Percentiles rank a stretch among this genome's conserved stretches.
These are phyloP conservation scores for Drosophila atripex DNA, from an alignment of 2,888 invertebrate genomes.

Conservation along the genomic window DNA sequence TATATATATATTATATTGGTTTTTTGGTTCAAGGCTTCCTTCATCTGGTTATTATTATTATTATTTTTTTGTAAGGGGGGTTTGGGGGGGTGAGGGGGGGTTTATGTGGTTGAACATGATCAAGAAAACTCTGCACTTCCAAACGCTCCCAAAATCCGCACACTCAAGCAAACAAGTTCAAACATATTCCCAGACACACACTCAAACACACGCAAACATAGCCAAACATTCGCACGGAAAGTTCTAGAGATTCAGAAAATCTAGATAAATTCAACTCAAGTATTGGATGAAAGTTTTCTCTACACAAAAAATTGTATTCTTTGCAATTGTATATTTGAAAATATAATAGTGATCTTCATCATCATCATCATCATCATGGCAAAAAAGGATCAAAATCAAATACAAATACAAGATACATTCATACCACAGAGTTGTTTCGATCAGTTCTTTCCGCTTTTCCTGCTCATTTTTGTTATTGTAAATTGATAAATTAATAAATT, in stretches of 20 bases:
- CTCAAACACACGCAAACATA: slow-evolving; percentile 20
- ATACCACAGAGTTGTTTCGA: slow-evolving; percentile 81
- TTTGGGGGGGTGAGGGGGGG: slow-evolving; percentile 24
- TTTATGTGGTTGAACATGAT: slow-evolving; percentile 78
- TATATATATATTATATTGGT: neutral
- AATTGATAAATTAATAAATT: neutral
- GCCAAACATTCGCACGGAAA: slow-evolving; percentile 15
- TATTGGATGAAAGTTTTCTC: slow-evolving; percentile 10
- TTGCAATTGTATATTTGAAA: neutral
- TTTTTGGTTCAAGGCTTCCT: slow-evolving; percentile 15
- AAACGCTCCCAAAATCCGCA: slow-evolving; percentile 21
- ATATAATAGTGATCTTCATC: slow-evolving; percentile 7
- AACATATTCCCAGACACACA: slow-evolving; percentile 22
- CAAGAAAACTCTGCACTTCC: slow-evolving; percentile 81
- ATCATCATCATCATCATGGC: slow-evolving; percentile 7
- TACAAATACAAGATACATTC: slow-evolving; percentile 45
- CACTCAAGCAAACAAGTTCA: slow-evolving; percentile 36
- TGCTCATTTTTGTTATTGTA: neutral
- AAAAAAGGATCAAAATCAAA: slow-evolving; percentile 10
- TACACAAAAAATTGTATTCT: slow-evolving; percentile 7
- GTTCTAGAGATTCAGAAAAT: neutral
- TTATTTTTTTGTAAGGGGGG: neutral
- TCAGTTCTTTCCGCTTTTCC: slow-evolving; percentile 64
- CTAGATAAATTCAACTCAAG: slow-evolving; percentile 7
- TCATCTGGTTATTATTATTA: slow-evolving; percentile 18